Evolutionary conservation across 2,113 vertebrate genomes (phyloP).

Genomic region (Eudorcas thomsonii): DNA sequence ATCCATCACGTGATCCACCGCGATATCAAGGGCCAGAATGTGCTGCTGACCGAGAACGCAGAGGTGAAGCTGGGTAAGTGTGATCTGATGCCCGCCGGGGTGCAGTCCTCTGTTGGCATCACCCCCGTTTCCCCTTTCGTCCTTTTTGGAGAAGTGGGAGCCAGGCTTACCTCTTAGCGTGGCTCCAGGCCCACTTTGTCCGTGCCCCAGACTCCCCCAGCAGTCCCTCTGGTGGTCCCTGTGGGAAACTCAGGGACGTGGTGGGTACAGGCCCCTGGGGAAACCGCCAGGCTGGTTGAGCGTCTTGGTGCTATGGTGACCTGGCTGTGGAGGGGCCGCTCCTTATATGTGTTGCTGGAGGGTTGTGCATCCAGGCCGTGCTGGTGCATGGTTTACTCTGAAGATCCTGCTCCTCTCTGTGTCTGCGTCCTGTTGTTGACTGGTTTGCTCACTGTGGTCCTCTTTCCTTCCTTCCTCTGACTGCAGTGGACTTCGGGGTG

Average conservation of each 20-base stretch:
- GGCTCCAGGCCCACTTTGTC: neutral
- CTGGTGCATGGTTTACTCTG: neutral
- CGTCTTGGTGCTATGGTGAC: neutral
- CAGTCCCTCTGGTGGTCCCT: neutral
- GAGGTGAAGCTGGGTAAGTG: slow-evolving; percentile 97
- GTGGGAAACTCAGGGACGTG: neutral
- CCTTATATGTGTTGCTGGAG: neutral
- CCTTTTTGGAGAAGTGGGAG: neutral
- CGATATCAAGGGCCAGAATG: slow-evolving; percentile 99
- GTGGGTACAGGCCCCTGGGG: neutral
- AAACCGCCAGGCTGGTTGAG: neutral
- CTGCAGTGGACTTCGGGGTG: slow-evolving; percentile 96
- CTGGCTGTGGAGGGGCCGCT: neutral
- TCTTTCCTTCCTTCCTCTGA: slow-evolving; percentile 9
- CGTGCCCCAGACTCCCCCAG: fast-evolving
- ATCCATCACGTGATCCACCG: slow-evolving; percentile 98
- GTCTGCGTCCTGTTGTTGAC: neutral
- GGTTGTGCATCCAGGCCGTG: fast-evolving
- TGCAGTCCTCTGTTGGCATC: neutral
- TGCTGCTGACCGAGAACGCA: slow-evolving; percentile 97
- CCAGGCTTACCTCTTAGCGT: neutral
- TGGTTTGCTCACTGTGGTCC: neutral
- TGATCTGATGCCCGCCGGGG: fast-evolving
- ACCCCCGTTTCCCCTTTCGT: neutral
- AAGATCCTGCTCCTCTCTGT: neutral